These are phyloP conservation scores for Chanos chanos DNA, from an alignment of 2,797 vertebrate species.

Conservation along the genomic window DNA sequence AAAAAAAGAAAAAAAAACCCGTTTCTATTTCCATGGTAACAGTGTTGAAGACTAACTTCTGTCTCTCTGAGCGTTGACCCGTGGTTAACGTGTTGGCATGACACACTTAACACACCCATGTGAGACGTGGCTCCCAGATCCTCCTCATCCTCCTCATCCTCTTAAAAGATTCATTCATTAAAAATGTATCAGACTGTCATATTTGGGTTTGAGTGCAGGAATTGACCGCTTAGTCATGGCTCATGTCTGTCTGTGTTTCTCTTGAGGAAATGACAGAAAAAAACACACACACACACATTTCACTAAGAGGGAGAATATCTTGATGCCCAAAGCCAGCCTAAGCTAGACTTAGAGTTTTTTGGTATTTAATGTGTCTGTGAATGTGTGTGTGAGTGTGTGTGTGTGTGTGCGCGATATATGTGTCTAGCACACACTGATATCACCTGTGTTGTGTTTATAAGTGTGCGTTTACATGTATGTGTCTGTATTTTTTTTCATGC, in stretches of 20 bases:
- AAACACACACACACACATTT: too few species aligned
- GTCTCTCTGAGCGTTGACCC: conserved; percentile 11
- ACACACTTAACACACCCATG: background rate
- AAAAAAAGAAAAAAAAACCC: background rate
- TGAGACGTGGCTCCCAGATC: conserved; percentile 1
- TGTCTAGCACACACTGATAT: background rate
- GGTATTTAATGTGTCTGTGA: background rate
- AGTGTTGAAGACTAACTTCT: conserved; percentile 5
- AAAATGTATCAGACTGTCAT: conserved; percentile 10
- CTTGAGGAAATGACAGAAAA: conserved; percentile 5
- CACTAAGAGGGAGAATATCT: background rate
- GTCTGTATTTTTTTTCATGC: background rate
- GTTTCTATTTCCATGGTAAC: conserved; percentile 36
- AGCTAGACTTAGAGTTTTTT: background rate
- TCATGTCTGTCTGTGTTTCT: background rate
- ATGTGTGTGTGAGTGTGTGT: conserved; percentile 42
- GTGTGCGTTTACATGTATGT: conserved; percentile 35
- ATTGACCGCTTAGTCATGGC: conserved; percentile 3
- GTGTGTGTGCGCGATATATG: conserved; percentile 1
- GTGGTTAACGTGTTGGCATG: background rate
- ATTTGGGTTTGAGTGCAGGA: conserved; percentile 11
- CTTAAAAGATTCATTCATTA: conserved; percentile 13
- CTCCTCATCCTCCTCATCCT: background rate
- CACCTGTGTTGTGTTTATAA: background rate
- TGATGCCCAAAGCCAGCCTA: background rate